These are phyloP conservation scores for Lamproptera curius DNA, from an alignment of 2,888 invertebrate genomes.

Conservation along the genomic window DNA sequence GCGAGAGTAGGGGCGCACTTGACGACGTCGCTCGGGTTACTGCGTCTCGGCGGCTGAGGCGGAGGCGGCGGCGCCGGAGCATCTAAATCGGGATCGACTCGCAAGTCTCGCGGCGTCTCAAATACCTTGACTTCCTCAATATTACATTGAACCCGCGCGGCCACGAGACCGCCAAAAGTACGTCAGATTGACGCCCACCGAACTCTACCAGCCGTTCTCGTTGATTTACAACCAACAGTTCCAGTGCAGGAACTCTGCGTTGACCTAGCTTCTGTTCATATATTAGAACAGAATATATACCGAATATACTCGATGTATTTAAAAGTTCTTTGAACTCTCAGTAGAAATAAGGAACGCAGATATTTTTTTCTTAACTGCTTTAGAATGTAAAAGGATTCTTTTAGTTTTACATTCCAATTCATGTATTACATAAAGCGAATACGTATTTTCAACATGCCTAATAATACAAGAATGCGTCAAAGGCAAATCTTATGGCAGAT, in stretches of 20 bases:
- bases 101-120: constrained; percentile 74
- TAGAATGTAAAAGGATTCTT: too few species aligned
- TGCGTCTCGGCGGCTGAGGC: constrained; percentile 69
- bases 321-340: neutral
- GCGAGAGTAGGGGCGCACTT: constrained; percentile 59
- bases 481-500: constrained; percentile 38
- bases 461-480: constrained; percentile 32
- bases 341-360: too few species aligned
- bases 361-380: too few species aligned
- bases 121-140: constrained; percentile 79
- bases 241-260: constrained; percentile 23
- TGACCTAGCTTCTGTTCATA: constrained; percentile 21
- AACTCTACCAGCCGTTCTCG: constrained; percentile 37
- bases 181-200: constrained; percentile 73
- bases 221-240: constrained; percentile 42
- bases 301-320: neutral
- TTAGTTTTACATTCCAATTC: too few species aligned
- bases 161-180: constrained; percentile 68
- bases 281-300: constrained; percentile 2
- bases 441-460: constrained; percentile 4
- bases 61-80: constrained; percentile 71
- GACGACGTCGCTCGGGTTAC: constrained; percentile 72
- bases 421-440: constrained; percentile 6
- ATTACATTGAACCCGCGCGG: constrained; percentile 74
- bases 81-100: constrained; percentile 77